Percentiles rank a stretch among this genome's conserved stretches.
These are phyloP conservation scores for Heliconius ismenius DNA, from an alignment of 2,888 invertebrate genomes.

Conservation along the genomic window DNA sequence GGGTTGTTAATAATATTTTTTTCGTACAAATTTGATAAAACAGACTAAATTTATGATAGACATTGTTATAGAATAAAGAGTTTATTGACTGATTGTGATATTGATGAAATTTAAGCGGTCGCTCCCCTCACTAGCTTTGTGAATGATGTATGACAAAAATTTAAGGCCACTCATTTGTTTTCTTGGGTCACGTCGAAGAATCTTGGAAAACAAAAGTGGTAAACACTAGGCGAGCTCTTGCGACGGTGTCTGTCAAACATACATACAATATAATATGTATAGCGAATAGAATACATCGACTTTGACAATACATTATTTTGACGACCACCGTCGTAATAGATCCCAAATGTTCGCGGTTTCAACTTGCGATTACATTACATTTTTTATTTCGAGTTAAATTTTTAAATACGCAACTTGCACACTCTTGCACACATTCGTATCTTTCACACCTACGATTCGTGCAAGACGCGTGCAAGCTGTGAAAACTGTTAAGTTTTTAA, in stretches of 20 bases:
- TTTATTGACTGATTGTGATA: conserved; percentile 41
- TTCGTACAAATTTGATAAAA: conserved; percentile 27
- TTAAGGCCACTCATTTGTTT: conserved; percentile 25
- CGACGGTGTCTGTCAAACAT: conserved; percentile 24
- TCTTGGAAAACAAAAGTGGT: conserved; percentile 25
- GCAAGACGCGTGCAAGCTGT: conserved; percentile 39
- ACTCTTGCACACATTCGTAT: conserved; percentile 39
- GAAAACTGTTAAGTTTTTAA: conserved; percentile 75
- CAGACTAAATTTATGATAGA: conserved; percentile 23
- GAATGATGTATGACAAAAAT: conserved; percentile 25
- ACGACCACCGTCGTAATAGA: conserved; percentile 24
- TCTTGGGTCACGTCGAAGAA: conserved; percentile 2
- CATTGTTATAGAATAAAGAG: conserved; percentile 46
- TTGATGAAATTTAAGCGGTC: conserved; percentile 31
- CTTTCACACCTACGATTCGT: conserved; percentile 28
- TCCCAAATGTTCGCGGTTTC: conserved; percentile 39
- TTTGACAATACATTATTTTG: conserved; percentile 34
- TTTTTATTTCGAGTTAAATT: conserved; percentile 66
- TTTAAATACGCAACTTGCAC: conserved; percentile 38
- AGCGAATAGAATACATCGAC: conserved; percentile 13
- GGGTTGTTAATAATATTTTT: conserved; percentile 13
- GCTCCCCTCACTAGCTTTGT: conserved; percentile 24
- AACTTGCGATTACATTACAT: conserved; percentile 78
- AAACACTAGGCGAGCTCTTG: conserved; percentile 7
- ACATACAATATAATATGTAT: background rate